Evolutionary conservation across 2,888 invertebrate species (phyloP), one percentile per base, ranked within the genome.

Genomic region (Acronicta psi): DNA sequence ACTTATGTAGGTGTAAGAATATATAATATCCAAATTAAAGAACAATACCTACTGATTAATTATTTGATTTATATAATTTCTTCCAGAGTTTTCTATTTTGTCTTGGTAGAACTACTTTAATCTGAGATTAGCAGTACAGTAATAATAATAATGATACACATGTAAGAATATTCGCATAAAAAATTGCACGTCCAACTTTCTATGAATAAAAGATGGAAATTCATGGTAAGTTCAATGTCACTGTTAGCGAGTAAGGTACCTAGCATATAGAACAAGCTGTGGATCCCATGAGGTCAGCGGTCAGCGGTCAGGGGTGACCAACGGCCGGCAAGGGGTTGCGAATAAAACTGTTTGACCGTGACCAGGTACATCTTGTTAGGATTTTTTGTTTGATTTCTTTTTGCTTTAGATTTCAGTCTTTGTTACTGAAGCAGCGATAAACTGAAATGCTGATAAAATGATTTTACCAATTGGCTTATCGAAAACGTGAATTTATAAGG

Each of bases 241-340:
- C 43, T 54, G 68, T 67, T 55, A 64, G 47, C 69, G 58, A 77
- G 69, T 59, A 76, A 73, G 65, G 65, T 67, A 66, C 46, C 38
- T 40, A 29, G 49, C 37, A 25, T 38, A 42, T 55, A 49, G 73
- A 70, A 80, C 87, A 81, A 86, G 86, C 85, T 81, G 82, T 78
- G 76, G 77, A 83, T 92, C 90, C 88, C 91, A 90, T 79, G 84
- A 88, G 92, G 92, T 91, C 88, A 87, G 69, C 77, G 84, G 83
- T 80, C 87, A 86, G 65, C 81, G 92, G 92, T 88, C 92, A 92
- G 85, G 84, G 93, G 92, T 93, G 92, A 85, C 84, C 89, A 93
- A 92, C 92, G 92, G 90, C 76, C 83, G 74, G 58, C 64, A 79
- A 81, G 86, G 90, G 91, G 91, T 91, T 89, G 92, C 91, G 80